These are phyloP conservation scores for Drosophila mercatorum DNA, from an alignment of 2,888 invertebrate genomes.

Conservation along the genomic window DNA sequence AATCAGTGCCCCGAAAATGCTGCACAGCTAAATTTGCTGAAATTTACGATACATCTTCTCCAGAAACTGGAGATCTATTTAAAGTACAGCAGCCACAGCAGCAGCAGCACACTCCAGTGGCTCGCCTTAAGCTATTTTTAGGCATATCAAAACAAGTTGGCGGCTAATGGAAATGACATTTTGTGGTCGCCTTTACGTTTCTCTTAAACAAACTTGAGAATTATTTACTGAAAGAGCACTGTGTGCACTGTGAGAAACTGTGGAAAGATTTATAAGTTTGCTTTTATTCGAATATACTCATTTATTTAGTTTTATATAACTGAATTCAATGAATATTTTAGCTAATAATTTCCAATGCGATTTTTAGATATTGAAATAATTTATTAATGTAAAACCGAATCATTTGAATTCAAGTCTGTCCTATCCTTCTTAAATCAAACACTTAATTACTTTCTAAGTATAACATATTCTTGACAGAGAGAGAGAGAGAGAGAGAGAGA, in stretches of 20 bases:
- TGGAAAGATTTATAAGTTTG: too few relatives aligned
- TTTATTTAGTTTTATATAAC: too few relatives aligned
- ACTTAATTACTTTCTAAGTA: too few relatives aligned
- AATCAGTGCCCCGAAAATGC: conserved; percentile 56
- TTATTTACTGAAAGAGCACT: conserved; percentile 17
- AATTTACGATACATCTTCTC: conserved; percentile 62
- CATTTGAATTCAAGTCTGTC: too few relatives aligned
- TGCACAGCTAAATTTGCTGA: conserved; percentile 50
- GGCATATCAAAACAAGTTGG: conserved; percentile 48
- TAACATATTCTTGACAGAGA: too few relatives aligned
- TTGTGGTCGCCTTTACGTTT: conserved; percentile 53
- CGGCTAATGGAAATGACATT: conserved; percentile 77
- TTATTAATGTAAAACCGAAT: too few relatives aligned
- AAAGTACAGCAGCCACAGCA: conserved; percentile 1
- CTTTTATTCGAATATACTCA: too few relatives aligned
- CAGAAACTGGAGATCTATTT: conserved; percentile 55
- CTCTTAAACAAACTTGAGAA: conserved; percentile 13
- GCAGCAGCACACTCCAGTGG: conserved; percentile 39
- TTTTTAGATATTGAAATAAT: too few relatives aligned
- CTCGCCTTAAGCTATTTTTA: conserved; percentile 37
- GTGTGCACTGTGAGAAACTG: conserved; percentile 20
- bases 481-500: too few relatives aligned
- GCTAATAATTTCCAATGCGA: too few relatives aligned
- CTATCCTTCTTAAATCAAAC: too few relatives aligned
- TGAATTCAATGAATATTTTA: too few relatives aligned